Evolutionary conservation across 2,888 invertebrate genomes (phyloP).

Genomic region (Hymenopus coronatus): DNA sequence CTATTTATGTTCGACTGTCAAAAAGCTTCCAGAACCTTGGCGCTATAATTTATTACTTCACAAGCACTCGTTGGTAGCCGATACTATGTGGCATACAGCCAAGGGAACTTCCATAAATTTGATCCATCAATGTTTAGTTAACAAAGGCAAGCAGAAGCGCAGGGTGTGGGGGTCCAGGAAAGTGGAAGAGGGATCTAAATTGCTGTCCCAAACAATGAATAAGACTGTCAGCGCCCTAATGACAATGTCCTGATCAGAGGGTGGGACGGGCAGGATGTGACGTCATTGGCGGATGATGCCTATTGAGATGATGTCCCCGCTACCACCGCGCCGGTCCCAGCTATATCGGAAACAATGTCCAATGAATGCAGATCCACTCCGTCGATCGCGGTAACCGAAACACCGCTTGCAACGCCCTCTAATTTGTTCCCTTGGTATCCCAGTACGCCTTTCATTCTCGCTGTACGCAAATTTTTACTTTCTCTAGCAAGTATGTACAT

Average conservation of each 20-base stretch:
- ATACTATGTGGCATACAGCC: not conserved
- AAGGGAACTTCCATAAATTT: not conserved
- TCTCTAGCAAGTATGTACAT: no score
- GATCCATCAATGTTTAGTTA: not conserved
- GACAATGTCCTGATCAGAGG: slow-evolving; percentile 3
- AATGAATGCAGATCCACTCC: not conserved
- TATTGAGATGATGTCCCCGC: slow-evolving; percentile 16
- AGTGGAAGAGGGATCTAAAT: not conserved
- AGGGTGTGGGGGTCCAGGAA: not conserved
- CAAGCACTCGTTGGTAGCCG: not conserved
- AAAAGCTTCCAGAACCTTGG: not conserved
- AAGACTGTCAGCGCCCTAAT: not conserved
- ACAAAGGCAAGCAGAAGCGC: not conserved
- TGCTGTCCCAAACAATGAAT: not conserved
- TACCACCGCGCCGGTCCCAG: not conserved
- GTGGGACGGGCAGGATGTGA: slow-evolving; percentile 21
- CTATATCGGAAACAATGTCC: not conserved
- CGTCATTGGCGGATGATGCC: slow-evolving; percentile 28
- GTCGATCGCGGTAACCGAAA: not conserved
- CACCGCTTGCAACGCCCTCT: not conserved
- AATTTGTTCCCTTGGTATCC: not conserved
- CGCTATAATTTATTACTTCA: not conserved
- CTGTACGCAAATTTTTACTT: no score
- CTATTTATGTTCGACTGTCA: not conserved
- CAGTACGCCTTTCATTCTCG: not conserved